phyloP scores from a whole-genome alignment of 2,113 vertebrate genomes.

The Gnathonemus echidnorhynchus region DNA sequence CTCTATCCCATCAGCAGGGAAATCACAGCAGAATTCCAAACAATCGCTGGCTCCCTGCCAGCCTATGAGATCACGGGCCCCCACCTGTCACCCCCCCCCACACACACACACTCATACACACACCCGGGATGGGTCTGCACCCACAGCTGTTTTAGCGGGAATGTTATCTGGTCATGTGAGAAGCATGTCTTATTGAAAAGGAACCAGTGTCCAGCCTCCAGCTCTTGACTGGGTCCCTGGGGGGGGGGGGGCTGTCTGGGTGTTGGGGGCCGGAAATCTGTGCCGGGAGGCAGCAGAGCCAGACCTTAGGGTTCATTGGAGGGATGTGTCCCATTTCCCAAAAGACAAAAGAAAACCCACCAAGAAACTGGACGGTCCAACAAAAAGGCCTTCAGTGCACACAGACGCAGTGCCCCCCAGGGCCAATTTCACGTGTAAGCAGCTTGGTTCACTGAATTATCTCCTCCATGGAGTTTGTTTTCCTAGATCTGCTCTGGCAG shows the following conservation, averaged over 20 bases:
- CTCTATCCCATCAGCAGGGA: neutral
- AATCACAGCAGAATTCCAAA: constrained; percentile 10
- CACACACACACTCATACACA: neutral
- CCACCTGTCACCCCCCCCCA: constrained; percentile 48
- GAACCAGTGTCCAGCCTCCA: constrained; percentile 43
- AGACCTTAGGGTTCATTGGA: neutral
- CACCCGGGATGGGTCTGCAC: constrained; percentile 31
- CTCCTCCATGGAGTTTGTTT: neutral
- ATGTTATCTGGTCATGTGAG: constrained; percentile 60
- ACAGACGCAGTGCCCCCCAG: neutral
- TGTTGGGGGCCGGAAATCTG: constrained; percentile 39
- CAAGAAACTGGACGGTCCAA: neutral
- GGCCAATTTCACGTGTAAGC: neutral
- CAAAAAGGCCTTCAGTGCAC: neutral
- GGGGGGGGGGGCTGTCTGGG: constrained; percentile 23
- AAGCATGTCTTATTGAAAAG: constrained; percentile 51
- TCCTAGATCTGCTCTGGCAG: neutral
- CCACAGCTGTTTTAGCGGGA: constrained; percentile 28
- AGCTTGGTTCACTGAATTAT: neutral
- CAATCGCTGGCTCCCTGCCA: constrained; percentile 17
- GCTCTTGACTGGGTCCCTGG: constrained; percentile 40
- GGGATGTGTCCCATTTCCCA: neutral
- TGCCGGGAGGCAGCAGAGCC: constrained; percentile 29
- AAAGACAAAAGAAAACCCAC: neutral
- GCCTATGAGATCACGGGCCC: constrained; percentile 28